Conservation (phyloP, 2,888 invertebrate species). For the Ariolimax columbianus region DNA sequence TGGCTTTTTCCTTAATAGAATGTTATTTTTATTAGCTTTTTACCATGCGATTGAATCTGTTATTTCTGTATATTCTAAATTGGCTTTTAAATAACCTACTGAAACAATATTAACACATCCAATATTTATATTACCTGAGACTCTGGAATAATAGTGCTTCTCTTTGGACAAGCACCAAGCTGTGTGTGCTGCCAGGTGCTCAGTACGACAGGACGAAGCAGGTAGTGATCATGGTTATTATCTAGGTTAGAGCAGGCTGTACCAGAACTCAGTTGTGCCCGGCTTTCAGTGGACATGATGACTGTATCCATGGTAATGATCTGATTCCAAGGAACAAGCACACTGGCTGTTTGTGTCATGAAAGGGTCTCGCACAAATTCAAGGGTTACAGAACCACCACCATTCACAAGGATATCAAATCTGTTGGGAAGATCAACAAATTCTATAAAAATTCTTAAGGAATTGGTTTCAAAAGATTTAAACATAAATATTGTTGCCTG, state of each 20-base stretch:
- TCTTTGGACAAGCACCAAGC: conserved; percentile 77
- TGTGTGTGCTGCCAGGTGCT: conserved; percentile 79
- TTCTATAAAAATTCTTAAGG: neutral
- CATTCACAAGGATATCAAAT: conserved; percentile 99
- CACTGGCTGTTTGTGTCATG: conserved; percentile 81
- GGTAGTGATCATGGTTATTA: conserved; percentile 73
- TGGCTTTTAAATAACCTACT: too few relatives aligned
- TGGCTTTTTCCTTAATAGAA: too few relatives aligned
- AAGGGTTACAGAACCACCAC: conserved; percentile 96
- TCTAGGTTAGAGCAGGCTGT: conserved; percentile 42
- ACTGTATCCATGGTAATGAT: conserved; percentile 84
- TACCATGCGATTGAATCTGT: too few relatives aligned
- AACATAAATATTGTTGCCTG: neutral
- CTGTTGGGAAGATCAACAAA: conserved; percentile 80
- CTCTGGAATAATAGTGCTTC: conserved; percentile 77
- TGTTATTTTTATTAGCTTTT: too few relatives aligned
- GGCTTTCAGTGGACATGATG: conserved; percentile 77
- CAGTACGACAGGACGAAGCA: conserved; percentile 74
- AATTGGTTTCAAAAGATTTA: neutral
- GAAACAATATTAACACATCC: too few relatives aligned
- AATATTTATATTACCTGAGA: conserved; percentile 70
- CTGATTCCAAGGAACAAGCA: conserved; percentile 92
- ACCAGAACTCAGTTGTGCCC: conserved; percentile 63
- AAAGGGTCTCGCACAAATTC: conserved; percentile 98
- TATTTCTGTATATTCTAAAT: too few relatives aligned